Base-by-base conservation (phyloP, 2,113 vertebrate genomes). In the Leptocoma aspasia region DNA sequence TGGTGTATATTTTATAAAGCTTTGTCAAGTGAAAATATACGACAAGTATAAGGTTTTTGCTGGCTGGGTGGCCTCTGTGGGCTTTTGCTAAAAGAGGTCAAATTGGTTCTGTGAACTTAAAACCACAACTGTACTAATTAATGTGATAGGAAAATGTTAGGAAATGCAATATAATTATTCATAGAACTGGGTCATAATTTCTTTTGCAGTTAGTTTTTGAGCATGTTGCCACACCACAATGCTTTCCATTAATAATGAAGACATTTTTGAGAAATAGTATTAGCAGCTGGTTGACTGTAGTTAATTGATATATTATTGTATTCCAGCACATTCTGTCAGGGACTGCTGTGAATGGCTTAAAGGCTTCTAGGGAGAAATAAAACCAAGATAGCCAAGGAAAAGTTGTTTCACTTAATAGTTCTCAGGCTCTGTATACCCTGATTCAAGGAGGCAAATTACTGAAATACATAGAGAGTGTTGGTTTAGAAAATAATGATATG, bases 231-330 rank as follows among this genome's bases (percentile, higher is more conserved):
- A 63, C 78, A 83, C 92, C 63, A 61, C 72, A 91, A 47, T 75
- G 83, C 88, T 97, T 98, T 95, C 94, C 90, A 93, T 96, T 95
- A 97, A 96, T 97, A 96, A 97, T 96, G 92, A 96, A 97, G 95
- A 96, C 71, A 49, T 97, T 95, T 77, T 95, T 4, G 82, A 95
- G 89, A 96, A 94, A 94, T 69, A 83, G 82, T 97, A 96, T 95
- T 97, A 98, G 94, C 88, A 97, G 88, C 90, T 95, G 71, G 83
- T 96, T 96, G 94, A 78, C 82, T 97, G 56, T 94, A 94, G 94
- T 97, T 97, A 97, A 97, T 97, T 97, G 97, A 95, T 65, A 59
- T 87, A 86, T 94, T 97, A 95, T 71, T 96, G 82, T 97, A 94
- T 97, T 97, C 86, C 82, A 93, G 89, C 96, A 96, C 95, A 94